Percentiles rank a stretch among this genome's conserved stretches.
Conservation (phyloP, 2,888 invertebrate genomes). For the Salpingus planirostris region DNA sequence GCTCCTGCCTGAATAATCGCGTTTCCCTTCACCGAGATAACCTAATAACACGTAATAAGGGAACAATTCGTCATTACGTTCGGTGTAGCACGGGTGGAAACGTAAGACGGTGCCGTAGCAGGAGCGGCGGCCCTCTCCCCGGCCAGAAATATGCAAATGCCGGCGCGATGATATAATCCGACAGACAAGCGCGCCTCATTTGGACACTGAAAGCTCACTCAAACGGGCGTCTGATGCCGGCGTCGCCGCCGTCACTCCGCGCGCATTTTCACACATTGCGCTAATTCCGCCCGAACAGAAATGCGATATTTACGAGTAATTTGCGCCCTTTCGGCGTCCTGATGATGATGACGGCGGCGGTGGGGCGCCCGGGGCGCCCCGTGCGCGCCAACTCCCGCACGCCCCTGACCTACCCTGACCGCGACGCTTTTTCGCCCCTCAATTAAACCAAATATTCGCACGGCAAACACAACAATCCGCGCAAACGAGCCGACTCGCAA, state of each 20-base stretch:
- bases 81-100: slow-evolving; percentile 10
- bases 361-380: too few species aligned
- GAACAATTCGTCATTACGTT: slow-evolving; percentile 31
- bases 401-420: neutral
- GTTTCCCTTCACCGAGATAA: slow-evolving; percentile 24
- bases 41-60: slow-evolving; percentile 29
- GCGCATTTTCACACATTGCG: slow-evolving; percentile 26
- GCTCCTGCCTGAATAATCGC: slow-evolving; percentile 22
- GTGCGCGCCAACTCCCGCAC: too few species aligned
- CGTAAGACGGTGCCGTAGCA: slow-evolving; percentile 13
- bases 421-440: too few species aligned
- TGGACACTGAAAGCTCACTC: slow-evolving; percentile 20
- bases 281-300: slow-evolving; percentile 23
- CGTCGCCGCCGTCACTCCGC: slow-evolving; percentile 6
- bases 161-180: slow-evolving; percentile 25
- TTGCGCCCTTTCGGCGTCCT: slow-evolving; percentile 16
- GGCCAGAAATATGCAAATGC: slow-evolving; percentile 28
- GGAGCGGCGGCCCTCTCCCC: slow-evolving; percentile 19
- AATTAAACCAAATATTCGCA: too few species aligned
- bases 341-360: too few species aligned
- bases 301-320: slow-evolving; percentile 25
- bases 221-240: slow-evolving; percentile 6
- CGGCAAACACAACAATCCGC: too few species aligned
- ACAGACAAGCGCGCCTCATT: slow-evolving; percentile 28
- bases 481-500: too few species aligned